phyloP scores from a whole-genome alignment of 2,797 vertebrate genomes.

The Silurus aristotelis region DNA sequence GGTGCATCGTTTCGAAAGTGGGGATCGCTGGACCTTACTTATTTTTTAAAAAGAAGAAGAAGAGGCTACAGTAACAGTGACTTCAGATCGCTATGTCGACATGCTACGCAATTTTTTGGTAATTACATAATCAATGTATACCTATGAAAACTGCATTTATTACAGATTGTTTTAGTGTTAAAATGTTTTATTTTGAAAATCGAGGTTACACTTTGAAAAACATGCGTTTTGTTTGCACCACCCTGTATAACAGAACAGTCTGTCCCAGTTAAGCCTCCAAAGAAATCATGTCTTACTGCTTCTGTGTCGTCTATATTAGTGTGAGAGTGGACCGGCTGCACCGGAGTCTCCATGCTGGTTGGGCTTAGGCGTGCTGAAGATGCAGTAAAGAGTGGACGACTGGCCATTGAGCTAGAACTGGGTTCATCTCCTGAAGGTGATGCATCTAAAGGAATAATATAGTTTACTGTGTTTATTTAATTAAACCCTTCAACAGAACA shows the following conservation, averaged over 20 bases:
- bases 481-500: not conserved
- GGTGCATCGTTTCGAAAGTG: too few species aligned
- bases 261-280: not conserved
- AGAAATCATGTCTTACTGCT: slow-evolving; percentile 27
- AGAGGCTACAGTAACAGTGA: too few species aligned
- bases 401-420: slow-evolving; percentile 60
- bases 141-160: too few species aligned
- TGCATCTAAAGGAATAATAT: slow-evolving; percentile 57
- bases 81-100: too few species aligned
- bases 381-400: slow-evolving; percentile 60
- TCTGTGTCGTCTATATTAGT: slow-evolving; percentile 63
- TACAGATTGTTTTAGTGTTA: too few species aligned
- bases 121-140: too few species aligned
- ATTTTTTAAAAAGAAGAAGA: too few species aligned
- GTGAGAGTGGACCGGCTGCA: slow-evolving; percentile 58
- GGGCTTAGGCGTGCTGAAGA: slow-evolving; percentile 68
- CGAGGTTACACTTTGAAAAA: too few species aligned
- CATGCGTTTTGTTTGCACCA: too few species aligned
- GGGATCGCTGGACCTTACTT: too few species aligned
- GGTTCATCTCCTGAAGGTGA: slow-evolving; percentile 69
- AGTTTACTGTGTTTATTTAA: not conserved
- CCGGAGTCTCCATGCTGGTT: slow-evolving; percentile 69
- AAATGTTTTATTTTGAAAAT: too few species aligned
- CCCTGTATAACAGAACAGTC: not conserved
- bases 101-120: too few species aligned